A percentile compares a stretch with the other conserved stretches of the same genome.
Conservation (phyloP, 2,888 invertebrate genomes). For the Trachelus iudaicus region DNA sequence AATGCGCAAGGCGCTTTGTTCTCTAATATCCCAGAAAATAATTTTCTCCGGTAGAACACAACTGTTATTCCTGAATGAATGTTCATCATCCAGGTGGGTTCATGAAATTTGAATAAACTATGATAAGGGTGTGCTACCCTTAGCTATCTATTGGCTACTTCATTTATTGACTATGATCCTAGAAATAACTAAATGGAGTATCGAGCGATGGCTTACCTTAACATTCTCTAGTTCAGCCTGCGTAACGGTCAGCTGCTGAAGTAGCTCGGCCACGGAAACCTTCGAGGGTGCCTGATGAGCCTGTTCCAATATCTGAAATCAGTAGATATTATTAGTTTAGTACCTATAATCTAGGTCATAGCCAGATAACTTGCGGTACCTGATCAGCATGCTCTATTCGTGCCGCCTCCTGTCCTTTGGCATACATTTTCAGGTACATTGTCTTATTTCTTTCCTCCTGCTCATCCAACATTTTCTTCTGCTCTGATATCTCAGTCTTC, state of each 20-base stretch:
- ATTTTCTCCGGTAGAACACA: too few species aligned
- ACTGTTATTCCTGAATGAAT: too few species aligned
- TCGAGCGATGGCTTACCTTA: constrained; percentile 72
- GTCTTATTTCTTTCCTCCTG: constrained; percentile 80
- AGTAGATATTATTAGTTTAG: too few species aligned
- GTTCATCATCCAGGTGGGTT: too few species aligned
- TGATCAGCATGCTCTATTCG: constrained; percentile 77
- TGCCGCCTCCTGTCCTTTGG: constrained; percentile 84
- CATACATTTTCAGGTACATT: constrained; percentile 85
- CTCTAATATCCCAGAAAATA: too few species aligned
- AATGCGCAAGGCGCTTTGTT: too few species aligned
- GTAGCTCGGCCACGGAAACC: constrained; percentile 83
- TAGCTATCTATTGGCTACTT: too few species aligned
- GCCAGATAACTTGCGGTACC: constrained; percentile 64
- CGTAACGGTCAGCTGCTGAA: constrained; percentile 85
- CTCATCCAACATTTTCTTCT: constrained; percentile 73
- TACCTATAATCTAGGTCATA: background rate
- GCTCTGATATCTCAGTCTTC: constrained; percentile 75
- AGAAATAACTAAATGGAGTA: too few species aligned
- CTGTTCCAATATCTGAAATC: constrained; percentile 47
- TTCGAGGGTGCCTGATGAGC: constrained; percentile 72
- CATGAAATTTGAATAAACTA: too few species aligned
- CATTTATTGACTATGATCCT: too few species aligned
- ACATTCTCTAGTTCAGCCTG: constrained; percentile 89
- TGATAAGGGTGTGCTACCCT: too few species aligned